phyloP scores from a whole-genome alignment of 1,140 invertebrate species.

The Zaprionus vittiger region DNA sequence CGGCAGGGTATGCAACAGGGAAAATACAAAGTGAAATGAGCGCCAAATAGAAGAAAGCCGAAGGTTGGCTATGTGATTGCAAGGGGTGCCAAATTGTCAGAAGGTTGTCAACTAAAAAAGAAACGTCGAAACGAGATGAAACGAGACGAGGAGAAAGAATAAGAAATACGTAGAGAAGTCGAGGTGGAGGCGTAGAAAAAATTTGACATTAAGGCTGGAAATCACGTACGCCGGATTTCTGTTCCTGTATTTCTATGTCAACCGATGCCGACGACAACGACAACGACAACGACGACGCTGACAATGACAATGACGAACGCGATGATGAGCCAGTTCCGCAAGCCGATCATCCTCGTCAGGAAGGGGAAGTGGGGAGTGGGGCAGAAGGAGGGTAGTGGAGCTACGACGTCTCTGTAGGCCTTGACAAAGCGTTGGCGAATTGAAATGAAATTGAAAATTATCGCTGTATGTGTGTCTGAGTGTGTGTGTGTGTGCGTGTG shows the following conservation, averaged over 20 bases:
- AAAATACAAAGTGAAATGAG: slow-evolving; percentile 66
- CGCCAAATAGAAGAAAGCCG: slow-evolving; percentile 51
- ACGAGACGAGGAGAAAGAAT: neutral
- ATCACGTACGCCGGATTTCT: slow-evolving; percentile 79
- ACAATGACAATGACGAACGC: slow-evolving; percentile 35
- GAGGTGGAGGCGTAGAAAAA: neutral
- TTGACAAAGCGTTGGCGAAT: slow-evolving; percentile 55
- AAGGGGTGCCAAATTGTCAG: slow-evolving; percentile 73
- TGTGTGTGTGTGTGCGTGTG: neutral
- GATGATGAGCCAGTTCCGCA: slow-evolving; percentile 27
- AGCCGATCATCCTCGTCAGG: neutral
- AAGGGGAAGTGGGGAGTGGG: no score
- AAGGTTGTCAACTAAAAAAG: slow-evolving; percentile 65
- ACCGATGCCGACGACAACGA: slow-evolving; percentile 41
- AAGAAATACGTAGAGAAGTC: neutral
- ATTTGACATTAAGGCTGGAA: slow-evolving; percentile 75
- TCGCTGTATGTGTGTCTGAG: slow-evolving; percentile 29
- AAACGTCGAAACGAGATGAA: slow-evolving; percentile 26
- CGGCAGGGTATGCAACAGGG: slow-evolving; percentile 3
- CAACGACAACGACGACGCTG: slow-evolving; percentile 36
- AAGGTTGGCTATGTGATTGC: slow-evolving; percentile 46
- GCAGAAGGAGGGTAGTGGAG: neutral
- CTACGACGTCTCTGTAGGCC: slow-evolving; percentile 27
- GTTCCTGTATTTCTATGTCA: slow-evolving; percentile 56
- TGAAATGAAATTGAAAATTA: slow-evolving; percentile 76